Evolutionary conservation across 2,888 invertebrate species (phyloP), one percentile per base, ranked within the genome.

Genomic region (Elaeidobius kamerunicus): DNA sequence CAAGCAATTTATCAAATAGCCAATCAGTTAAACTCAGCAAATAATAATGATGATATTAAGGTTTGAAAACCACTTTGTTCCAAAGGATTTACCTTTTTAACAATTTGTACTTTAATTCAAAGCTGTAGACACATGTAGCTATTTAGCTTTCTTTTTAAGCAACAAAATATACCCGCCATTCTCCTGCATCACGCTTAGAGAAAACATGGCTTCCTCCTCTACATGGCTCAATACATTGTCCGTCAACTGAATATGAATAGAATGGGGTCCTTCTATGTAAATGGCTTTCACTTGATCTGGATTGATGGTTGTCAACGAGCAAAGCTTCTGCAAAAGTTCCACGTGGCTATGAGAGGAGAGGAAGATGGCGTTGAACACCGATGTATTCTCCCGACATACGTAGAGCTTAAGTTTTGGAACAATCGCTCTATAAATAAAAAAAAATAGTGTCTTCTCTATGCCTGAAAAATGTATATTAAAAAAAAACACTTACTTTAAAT

Each of bases 211-310:
- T 65, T 87, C 85, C 70, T 93, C 89, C 58, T 86, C 86, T 61
- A 93, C 79, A 69, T 92, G 89, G 20, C 84, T 82, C 12, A 94
- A 83, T 43, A 93, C 82, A 63, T 93, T 92, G 70, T 93, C 90
- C 27, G 86, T 91, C 17, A 95, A 79, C 28, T 87, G 79, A 0
- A 95, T 85, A 62, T 88, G 86, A 5, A 94, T 88, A 12, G 88
- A 88, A 61, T 86, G 84, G 0, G 94, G 93, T 0, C 93, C 94
- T 62, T 83, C 84, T 41, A 91, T 79, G 59, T 86, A 84, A 6
- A 93, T 79, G 23, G 83, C 82, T 36, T 70, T 58, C 65, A 71
- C 59, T 65, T 69, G 67, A 4, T 69, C 70, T 44, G 72, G 59
- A 63, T 69, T 53, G 61, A 73, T 14, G 17, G 78, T 82, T 32